Percentiles rank a stretch among this genome's conserved stretches.
Conservation (phyloP, 2,797 vertebrate species). For the Pangasius mekongensis region DNA sequence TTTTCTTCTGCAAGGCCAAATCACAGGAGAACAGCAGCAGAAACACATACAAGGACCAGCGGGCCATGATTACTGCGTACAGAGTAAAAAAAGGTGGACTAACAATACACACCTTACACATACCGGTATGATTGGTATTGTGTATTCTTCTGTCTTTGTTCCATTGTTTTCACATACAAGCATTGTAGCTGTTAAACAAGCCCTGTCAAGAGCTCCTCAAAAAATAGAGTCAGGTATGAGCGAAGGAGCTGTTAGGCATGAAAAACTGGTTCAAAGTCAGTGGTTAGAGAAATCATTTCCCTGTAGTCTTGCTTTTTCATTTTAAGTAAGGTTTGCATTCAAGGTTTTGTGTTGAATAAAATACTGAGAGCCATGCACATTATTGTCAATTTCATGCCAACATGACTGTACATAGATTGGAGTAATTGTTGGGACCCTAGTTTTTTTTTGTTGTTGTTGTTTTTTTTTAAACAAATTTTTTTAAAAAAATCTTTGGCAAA, state of each 20-base stretch:
- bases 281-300: not conserved
- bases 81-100: not conserved
- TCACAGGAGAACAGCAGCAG: constrained; percentile 59
- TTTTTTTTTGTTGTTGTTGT: not conserved
- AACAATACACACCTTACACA: not conserved
- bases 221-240: not conserved
- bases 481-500: not conserved
- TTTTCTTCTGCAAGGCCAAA: constrained; percentile 56
- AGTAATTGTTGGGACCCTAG: not conserved
- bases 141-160: not conserved
- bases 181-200: not conserved
- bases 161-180: not conserved
- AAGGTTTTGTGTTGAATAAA: not conserved
- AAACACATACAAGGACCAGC: constrained; percentile 56
- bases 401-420: not conserved
- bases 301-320: not conserved
- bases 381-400: not conserved
- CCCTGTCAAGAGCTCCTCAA: not conserved
- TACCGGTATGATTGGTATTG: not conserved
- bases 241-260: constrained; percentile 23
- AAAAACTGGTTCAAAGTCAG: constrained; percentile 23
- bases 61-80: constrained; percentile 57
- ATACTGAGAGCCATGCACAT: not conserved
- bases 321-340: not conserved
- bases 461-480: not conserved